Evolutionary conservation across 2,113 vertebrate species (phyloP).

Genomic region (Trachemys scripta): DNA sequence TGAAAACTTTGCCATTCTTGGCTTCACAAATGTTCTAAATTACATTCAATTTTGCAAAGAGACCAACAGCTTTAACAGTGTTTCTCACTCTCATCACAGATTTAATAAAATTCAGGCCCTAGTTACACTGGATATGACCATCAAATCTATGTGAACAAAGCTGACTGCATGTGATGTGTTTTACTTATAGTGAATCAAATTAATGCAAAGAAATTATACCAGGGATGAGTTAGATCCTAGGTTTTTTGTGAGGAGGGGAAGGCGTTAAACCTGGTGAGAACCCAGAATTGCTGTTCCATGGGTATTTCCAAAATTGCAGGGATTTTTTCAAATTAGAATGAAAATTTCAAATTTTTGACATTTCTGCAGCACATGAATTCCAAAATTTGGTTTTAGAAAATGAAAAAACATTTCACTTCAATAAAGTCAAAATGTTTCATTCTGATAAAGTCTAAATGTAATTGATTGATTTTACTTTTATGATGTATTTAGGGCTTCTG

Average conservation of each 20-base stretch:
- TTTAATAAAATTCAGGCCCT: neutral
- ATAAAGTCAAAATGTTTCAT: neutral
- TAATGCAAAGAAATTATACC: neutral
- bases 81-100: neutral
- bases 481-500: neutral
- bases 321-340: neutral
- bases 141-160: neutral
- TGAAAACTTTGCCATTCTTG: neutral
- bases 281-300: fast-evolving
- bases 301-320: neutral
- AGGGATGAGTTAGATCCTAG: neutral
- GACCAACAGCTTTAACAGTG: neutral
- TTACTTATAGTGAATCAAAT: neutral
- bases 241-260: neutral
- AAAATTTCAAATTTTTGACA: neutral
- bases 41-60: neutral
- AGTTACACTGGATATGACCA: neutral
- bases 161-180: neutral
- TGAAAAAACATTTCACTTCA: neutral
- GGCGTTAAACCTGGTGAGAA: neutral
- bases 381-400: neutral
- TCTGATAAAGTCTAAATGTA: neutral
- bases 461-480: neutral
- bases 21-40: neutral
- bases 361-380: neutral